Evolutionary conservation across 2,113 vertebrate genomes (phyloP).

Genomic region (Myrmecobius fasciatus): DNA sequence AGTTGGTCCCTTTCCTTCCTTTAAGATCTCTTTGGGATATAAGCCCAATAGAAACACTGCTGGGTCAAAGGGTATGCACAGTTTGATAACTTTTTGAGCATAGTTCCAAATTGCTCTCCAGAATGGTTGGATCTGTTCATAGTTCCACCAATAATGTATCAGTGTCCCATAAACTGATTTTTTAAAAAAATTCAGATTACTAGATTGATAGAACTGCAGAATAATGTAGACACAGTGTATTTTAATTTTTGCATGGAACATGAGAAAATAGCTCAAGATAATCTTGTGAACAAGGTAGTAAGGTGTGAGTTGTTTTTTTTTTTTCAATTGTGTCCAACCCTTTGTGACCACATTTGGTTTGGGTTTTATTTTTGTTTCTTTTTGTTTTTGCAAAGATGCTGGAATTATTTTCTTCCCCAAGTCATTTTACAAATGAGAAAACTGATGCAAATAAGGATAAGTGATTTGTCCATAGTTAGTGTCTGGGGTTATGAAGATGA

Average conservation of each 20-base stretch:
- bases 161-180: too few relatives aligned
- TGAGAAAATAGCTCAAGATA: constrained; percentile 8
- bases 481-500: too few relatives aligned
- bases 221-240: neutral
- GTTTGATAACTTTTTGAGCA: too few relatives aligned
- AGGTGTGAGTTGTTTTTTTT: neutral
- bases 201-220: neutral
- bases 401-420: neutral
- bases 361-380: neutral
- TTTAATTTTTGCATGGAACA: constrained; percentile 15
- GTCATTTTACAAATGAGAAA: neutral
- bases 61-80: too few relatives aligned
- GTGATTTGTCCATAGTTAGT: neutral
- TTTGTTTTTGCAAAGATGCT: neutral
- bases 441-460: neutral
- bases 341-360: neutral
- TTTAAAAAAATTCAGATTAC: too few relatives aligned
- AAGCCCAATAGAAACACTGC: too few relatives aligned
- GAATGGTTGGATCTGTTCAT: too few relatives aligned
- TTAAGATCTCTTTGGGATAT: too few relatives aligned
- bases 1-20: too few relatives aligned
- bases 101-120: too few relatives aligned
- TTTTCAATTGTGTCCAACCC: neutral
- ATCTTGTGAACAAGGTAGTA: neutral
- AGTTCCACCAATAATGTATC: too few relatives aligned